phyloP scores from a whole-genome alignment of 1,140 invertebrate species.

The Aplysia californica region DNA sequence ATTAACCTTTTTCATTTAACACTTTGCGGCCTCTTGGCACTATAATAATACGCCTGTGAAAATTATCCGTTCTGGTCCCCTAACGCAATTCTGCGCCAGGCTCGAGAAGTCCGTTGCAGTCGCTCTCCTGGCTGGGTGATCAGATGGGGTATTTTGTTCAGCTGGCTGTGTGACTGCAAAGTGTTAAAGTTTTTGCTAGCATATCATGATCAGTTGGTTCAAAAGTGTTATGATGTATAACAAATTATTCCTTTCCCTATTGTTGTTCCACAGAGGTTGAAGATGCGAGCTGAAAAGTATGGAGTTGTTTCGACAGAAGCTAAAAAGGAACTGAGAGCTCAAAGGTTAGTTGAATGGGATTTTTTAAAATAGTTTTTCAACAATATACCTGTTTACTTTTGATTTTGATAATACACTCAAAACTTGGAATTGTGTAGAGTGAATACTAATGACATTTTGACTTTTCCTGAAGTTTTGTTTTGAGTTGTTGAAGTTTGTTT shows the following conservation, averaged over 20 bases:
- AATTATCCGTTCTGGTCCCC: background rate
- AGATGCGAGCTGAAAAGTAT: conserved; percentile 22
- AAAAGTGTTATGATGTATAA: background rate
- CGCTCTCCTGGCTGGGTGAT: background rate
- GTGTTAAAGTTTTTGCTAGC: background rate
- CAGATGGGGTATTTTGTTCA: background rate
- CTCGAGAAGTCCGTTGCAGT: background rate
- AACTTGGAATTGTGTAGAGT: background rate
- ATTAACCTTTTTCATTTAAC: no score
- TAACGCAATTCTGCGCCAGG: background rate
- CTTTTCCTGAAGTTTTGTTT: background rate
- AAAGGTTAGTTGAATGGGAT: background rate
- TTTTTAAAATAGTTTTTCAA: background rate
- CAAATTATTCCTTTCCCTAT: background rate
- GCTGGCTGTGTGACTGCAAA: background rate
- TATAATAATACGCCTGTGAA: no score
- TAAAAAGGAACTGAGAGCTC: conserved; percentile 23
- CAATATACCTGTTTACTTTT: background rate
- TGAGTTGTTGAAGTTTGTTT: background rate
- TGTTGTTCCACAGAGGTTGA: conserved; percentile 10
- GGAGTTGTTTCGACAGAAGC: conserved; percentile 5
- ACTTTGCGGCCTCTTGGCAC: no score
- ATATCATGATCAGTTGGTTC: background rate
- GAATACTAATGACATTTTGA: background rate
- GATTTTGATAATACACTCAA: background rate